phyloP scores from a whole-genome alignment of 2,113 vertebrate genomes.

The Micronycteris hirsuta region DNA sequence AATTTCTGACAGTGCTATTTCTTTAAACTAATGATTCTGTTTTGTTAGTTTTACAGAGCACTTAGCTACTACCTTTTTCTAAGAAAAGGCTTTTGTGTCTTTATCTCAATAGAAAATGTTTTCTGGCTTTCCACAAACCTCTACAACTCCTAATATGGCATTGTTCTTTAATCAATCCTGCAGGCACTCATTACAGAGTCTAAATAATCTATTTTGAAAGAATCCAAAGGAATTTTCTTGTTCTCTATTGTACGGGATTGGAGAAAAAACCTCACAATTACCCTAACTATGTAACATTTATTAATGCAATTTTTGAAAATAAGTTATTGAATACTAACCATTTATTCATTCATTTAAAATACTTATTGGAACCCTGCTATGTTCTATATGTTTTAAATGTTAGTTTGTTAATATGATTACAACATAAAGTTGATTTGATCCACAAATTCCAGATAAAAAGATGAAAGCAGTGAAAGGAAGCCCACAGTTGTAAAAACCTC shows the following conservation, averaged over 20 bases:
- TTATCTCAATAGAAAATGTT: slow-evolving; percentile 62
- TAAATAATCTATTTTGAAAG: slow-evolving; percentile 52
- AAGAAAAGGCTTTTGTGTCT: slow-evolving; percentile 57
- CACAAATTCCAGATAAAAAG: background rate
- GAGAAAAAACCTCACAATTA: background rate
- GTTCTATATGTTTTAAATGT: background rate
- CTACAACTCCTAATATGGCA: slow-evolving; percentile 12
- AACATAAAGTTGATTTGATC: background rate
- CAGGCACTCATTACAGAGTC: slow-evolving; percentile 32
- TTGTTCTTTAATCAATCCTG: slow-evolving; percentile 51
- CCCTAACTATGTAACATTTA: background rate
- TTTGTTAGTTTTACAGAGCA: slow-evolving; percentile 69
- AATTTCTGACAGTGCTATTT: slow-evolving; percentile 62
- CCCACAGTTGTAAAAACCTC: background rate
- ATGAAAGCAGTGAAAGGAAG: background rate
- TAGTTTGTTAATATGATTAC: background rate
- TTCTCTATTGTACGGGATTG: background rate
- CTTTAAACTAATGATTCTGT: slow-evolving; percentile 62
- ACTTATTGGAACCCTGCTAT: background rate
- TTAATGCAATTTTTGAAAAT: background rate
- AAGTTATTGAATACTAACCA: background rate
- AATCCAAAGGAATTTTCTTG: slow-evolving; percentile 30
- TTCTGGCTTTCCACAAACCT: slow-evolving; percentile 23
- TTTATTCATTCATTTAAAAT: background rate
- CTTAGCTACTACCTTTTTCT: slow-evolving; percentile 57